phyloP scores from a whole-genome alignment of 2,888 invertebrate species.

The Philonicus albiceps region DNA sequence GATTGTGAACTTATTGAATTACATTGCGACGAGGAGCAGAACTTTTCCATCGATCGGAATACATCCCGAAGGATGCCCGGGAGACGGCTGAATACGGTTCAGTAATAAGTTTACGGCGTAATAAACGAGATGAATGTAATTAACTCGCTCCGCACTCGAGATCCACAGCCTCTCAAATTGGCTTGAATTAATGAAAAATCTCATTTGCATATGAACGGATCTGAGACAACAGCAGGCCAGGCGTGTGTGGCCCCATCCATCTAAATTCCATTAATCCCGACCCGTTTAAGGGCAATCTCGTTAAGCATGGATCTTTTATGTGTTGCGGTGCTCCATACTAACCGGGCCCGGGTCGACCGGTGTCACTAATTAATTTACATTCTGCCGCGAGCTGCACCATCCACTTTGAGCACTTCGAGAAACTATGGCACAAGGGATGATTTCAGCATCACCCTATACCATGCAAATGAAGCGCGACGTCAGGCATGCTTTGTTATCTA shows the following conservation, averaged over 20 bases:
- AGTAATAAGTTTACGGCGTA: background rate
- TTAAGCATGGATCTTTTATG: slow-evolving; percentile 1
- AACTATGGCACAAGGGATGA: background rate
- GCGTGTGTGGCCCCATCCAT: background rate
- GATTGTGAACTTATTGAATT: slow-evolving; percentile 26
- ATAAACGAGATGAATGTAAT: background rate
- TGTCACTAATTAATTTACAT: slow-evolving; percentile 22
- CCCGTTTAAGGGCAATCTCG: slow-evolving; percentile 27
- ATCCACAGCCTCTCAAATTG: background rate
- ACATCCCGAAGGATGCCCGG: background rate
- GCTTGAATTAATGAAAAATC: slow-evolving; percentile 8
- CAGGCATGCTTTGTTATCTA: slow-evolving; percentile 9
- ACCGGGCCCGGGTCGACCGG: background rate
- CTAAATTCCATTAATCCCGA: slow-evolving; percentile 35
- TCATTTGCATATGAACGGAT: slow-evolving; percentile 5
- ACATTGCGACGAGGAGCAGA: background rate
- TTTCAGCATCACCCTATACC: background rate
- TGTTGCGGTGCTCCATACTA: background rate
- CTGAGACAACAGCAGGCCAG: background rate
- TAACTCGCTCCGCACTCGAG: background rate
- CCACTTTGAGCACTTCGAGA: background rate
- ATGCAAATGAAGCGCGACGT: background rate
- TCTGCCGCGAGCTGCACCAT: background rate
- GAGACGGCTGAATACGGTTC: background rate
- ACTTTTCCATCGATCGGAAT: background rate